phyloP scores from a whole-genome alignment of 2,888 invertebrate genomes.

The Leucozona laternaria region DNA sequence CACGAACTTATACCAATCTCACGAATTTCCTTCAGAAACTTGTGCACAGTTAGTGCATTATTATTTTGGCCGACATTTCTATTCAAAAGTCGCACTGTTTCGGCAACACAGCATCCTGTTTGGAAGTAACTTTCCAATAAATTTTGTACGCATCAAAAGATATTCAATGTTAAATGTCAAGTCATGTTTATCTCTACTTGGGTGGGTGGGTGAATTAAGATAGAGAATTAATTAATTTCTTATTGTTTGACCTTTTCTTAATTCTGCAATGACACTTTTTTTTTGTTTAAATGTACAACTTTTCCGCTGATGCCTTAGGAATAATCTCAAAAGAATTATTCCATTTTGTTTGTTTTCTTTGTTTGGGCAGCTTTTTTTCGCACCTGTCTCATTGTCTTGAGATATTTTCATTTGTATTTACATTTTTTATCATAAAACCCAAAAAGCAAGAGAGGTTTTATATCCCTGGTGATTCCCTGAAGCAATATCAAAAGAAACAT shows the following conservation, averaged over 20 bases:
- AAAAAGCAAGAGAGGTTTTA: not conserved
- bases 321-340: slow-evolving; percentile 7
- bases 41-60: no score
- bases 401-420: slow-evolving; percentile 23
- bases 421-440: slow-evolving; percentile 17
- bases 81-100: no score
- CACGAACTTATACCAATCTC: no score
- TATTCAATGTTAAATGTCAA: no score
- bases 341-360: not conserved
- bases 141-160: no score
- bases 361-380: not conserved
- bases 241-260: not conserved
- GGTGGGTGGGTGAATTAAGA: no score
- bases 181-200: no score
- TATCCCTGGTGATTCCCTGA: slow-evolving; percentile 43
- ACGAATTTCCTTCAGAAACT: no score
- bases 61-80: no score
- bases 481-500: slow-evolving; percentile 31
- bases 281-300: not conserved
- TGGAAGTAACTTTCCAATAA: no score
- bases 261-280: not conserved
- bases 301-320: not conserved
- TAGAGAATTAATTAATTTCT: not conserved
- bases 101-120: no score
- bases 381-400: slow-evolving; percentile 2